Conservation (phyloP, 2,797 vertebrate genomes). For the Micromesistius poutassou region DNA sequence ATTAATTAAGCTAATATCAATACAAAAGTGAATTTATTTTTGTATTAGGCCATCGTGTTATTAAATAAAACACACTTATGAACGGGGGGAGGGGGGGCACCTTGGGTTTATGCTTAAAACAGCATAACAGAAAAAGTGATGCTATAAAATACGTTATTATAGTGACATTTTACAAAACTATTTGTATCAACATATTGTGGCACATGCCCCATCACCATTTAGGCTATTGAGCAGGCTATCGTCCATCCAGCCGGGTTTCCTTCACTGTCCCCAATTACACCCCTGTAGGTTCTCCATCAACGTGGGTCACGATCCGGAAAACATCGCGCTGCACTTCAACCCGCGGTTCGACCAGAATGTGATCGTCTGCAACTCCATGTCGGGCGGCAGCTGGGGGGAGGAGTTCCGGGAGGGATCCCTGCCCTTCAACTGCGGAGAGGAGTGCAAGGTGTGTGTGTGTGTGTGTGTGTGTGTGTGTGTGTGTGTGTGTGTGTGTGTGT, state of each 20-base stretch:
- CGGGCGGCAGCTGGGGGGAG: conserved; percentile 57
- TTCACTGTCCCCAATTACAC: neutral
- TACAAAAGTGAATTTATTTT: too few species aligned
- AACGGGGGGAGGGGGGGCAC: too few species aligned
- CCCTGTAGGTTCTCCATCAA: conserved; percentile 71
- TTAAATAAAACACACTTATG: too few species aligned
- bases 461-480: neutral
- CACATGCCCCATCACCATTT: too few species aligned
- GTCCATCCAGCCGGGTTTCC: neutral
- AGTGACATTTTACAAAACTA: too few species aligned
- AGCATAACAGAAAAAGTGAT: too few species aligned
- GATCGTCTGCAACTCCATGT: conserved; percentile 67
- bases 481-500: too few species aligned
- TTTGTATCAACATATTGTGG: too few species aligned
- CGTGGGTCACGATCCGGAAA: conserved; percentile 62
- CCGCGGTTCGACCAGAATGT: conserved; percentile 61
- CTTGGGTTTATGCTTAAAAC: too few species aligned
- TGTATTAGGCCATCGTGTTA: too few species aligned
- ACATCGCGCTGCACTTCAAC: conserved; percentile 76
- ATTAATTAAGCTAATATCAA: too few species aligned
- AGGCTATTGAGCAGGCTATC: neutral
- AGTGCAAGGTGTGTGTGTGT: conserved; percentile 66
- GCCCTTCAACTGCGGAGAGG: conserved; percentile 63
- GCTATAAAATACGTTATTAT: too few species aligned
- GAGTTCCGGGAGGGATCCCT: conserved; percentile 49